These are phyloP conservation scores for Aleiodes testaceus DNA, from an alignment of 2,888 invertebrate species.

Conservation along the genomic window DNA sequence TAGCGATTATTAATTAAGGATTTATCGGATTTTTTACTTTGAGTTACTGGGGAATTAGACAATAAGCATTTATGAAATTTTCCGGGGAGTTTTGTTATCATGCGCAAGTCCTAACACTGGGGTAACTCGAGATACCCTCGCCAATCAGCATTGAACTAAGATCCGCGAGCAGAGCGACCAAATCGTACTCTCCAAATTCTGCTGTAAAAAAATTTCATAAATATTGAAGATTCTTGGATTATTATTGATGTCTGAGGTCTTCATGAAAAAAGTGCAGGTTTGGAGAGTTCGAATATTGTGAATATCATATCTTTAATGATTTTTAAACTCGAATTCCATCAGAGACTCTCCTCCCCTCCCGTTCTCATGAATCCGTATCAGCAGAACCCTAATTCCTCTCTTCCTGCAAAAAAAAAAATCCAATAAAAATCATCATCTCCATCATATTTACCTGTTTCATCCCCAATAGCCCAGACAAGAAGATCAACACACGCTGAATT, in stretches of 20 bases:
- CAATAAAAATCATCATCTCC: background rate
- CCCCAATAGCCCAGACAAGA: conserved; percentile 97
- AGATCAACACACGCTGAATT: conserved; percentile 98
- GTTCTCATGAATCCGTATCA: too few species aligned
- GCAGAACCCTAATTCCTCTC: too few species aligned
- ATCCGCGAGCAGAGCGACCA: conserved; percentile 69
- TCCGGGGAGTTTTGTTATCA: conserved; percentile 23
- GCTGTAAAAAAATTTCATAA: conserved; percentile 53
- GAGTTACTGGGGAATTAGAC: too few species aligned
- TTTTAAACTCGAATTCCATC: too few species aligned
- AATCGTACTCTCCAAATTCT: conserved; percentile 70
- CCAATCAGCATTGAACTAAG: conserved; percentile 71
- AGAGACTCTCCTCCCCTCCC: too few species aligned
- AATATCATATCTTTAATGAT: too few species aligned
- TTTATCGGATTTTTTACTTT: too few species aligned
- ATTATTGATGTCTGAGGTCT: too few species aligned
- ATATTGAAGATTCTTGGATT: background rate
- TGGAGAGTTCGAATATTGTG: too few species aligned
- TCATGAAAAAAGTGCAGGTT: too few species aligned
- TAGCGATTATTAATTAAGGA: background rate
- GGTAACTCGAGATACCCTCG: conserved; percentile 67
- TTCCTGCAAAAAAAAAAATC: conserved; percentile 24
- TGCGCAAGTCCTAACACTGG: conserved; percentile 50
- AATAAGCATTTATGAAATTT: conserved; percentile 34
- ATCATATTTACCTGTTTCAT: conserved; percentile 87